Base-by-base conservation (phyloP, 1,140 invertebrate species). In the Drosophila sucinea region DNA sequence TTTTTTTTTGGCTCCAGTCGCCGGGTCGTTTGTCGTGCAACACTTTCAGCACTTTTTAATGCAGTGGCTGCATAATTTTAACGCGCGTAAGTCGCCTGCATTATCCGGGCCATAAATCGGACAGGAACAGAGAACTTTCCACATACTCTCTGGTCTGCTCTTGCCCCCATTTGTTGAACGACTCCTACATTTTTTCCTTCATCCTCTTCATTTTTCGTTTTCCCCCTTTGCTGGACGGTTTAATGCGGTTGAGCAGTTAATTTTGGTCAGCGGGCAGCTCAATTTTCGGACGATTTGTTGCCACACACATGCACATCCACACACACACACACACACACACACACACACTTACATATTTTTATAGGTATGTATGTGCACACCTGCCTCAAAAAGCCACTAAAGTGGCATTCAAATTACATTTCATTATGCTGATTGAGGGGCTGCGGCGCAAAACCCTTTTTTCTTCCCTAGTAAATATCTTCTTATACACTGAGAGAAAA, bases 381-480 rank as follows among this genome's bases (percentile, higher is more conserved):
- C 73, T 76, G 60, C 69, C 64, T 62, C 67, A 55, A 55, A 70
- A 66, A 51, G 81, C 81, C 79, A 86, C 79, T 87, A 83, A 78
- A 87, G 82, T 73, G 83, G 79, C 72, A 82, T 87, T 86, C 83
- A 87, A 87, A 86, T 86, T 79, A 82, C 79, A 75, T 86, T 86
- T 87, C 82, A 87, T 86, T 86, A 87, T 76, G 71, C 62, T 86
- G 82, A 87, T 87, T 86, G 79, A 67, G 70, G 66, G 63, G 63
- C 57, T 38, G 65, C 54, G 41, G 71, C 47, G 54, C 33, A 51
- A 67, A 70, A 58, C 57, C 65, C 57, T 76, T 51, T 38, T 35
- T 6, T 6, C 8, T 23, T 7, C 44, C 23, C 44, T 47, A 47
- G 17, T 47, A 47, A 47, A 47, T 47, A 8, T 25, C 23, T 25